These are phyloP conservation scores for Orthosia cruda DNA, from an alignment of 2,888 invertebrate species.

Conservation along the genomic window DNA sequence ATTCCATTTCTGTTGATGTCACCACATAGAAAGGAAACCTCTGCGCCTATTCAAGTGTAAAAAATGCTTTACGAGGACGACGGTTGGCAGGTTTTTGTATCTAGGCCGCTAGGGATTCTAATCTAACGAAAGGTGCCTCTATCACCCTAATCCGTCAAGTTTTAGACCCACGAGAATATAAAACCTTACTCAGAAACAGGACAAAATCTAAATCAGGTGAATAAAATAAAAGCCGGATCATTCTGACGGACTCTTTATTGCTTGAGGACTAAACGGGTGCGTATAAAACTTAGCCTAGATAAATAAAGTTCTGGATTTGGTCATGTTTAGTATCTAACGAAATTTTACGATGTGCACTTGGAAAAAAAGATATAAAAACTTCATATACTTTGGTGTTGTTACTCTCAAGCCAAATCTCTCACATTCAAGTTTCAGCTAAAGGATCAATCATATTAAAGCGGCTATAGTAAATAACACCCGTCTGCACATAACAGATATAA, in stretches of 20 bases:
- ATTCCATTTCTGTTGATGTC: not conserved
- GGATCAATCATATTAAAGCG: not conserved
- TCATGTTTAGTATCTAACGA: constrained; percentile 18
- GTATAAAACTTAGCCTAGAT: constrained; percentile 13
- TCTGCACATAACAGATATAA: constrained; percentile 13
- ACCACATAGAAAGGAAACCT: constrained; percentile 19
- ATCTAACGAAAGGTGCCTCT: constrained; percentile 43
- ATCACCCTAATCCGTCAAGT: constrained; percentile 48
- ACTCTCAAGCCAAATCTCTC: not conserved
- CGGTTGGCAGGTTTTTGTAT: constrained; percentile 52
- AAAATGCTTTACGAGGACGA: constrained; percentile 36
- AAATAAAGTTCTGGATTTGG: constrained; percentile 12
- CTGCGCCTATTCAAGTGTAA: constrained; percentile 23
- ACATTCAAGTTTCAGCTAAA: not conserved
- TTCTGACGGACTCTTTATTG: constrained; percentile 19
- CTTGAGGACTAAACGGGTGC: constrained; percentile 9
- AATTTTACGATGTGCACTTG: constrained; percentile 22
- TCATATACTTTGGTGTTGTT: no score
- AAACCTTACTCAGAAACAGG: constrained; percentile 23
- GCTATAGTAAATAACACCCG: not conserved
- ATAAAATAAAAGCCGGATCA: constrained; percentile 34
- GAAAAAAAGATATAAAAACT: not conserved
- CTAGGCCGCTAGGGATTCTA: constrained; percentile 38
- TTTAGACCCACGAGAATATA: constrained; percentile 37
- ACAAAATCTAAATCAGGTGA: constrained; percentile 37